These are phyloP conservation scores for Sitta carolinensis DNA, from an alignment of 2,797 vertebrate species.

Conservation along the genomic window DNA sequence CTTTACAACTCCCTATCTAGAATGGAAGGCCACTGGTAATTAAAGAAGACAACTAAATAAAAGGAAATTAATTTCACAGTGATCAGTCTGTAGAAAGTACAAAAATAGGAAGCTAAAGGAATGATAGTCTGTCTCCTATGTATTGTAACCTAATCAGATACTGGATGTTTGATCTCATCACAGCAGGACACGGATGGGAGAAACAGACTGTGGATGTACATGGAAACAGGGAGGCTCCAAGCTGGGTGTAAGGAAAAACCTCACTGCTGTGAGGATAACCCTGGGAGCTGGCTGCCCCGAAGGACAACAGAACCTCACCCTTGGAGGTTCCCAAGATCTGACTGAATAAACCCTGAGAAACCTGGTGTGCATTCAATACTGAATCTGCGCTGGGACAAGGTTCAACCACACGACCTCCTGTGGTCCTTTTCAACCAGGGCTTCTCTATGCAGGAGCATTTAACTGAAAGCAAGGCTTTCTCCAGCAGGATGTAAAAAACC, in stretches of 20 bases:
- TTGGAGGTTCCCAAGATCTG: neutral
- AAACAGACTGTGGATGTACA: neutral
- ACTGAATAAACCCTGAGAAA: neutral
- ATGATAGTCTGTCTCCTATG: neutral
- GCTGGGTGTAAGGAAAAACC: neutral
- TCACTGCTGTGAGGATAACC: neutral
- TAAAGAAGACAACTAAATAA: neutral
- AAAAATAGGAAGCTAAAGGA: neutral
- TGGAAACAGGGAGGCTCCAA: neutral
- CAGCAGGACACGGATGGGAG: neutral
- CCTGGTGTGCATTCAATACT: neutral
- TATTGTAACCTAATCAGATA: neutral
- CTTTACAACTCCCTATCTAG: neutral
- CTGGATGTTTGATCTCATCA: neutral
- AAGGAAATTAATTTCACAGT: neutral
- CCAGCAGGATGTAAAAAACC: neutral
- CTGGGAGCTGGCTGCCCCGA: neutral
- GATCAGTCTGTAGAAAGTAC: neutral
- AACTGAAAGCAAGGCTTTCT: neutral
- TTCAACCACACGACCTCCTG: neutral
- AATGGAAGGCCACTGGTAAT: neutral
- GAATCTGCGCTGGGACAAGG: neutral
- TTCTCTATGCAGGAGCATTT: neutral
- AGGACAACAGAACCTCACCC: neutral
- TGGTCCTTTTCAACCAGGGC: neutral